These are phyloP conservation scores for Scelioninae gen. 1 DNA, from an alignment of 2,888 invertebrate genomes.

Conservation along the genomic window DNA sequence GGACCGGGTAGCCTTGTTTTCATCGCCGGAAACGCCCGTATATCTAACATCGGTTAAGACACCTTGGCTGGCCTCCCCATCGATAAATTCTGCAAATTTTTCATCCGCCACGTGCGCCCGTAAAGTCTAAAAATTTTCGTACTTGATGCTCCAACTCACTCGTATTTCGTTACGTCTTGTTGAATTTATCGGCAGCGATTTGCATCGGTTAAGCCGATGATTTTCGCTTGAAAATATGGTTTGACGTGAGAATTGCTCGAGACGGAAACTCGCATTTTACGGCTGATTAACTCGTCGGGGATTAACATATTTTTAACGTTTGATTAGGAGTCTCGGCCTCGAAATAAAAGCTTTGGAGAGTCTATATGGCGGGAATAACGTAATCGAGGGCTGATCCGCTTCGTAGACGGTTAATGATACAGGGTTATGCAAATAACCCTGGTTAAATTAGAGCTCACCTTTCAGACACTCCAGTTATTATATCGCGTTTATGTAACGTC, in stretches of 20 bases:
- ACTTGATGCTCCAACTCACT: conserved; percentile 35
- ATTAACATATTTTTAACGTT: conserved; percentile 45
- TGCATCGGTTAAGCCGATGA: conserved; percentile 54
- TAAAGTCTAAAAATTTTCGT: conserved; percentile 48
- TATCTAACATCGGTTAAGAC: conserved; percentile 62
- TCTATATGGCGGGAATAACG: conserved; percentile 16
- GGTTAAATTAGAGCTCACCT: conserved; percentile 3
- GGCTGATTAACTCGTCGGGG: conserved; percentile 24
- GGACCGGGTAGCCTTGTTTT: conserved; percentile 52
- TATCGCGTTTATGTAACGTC: neutral
- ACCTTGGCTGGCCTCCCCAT: conserved; percentile 36
- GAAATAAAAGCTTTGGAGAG: conserved; percentile 12
- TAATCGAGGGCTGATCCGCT: conserved; percentile 7
- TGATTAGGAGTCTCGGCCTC: conserved; percentile 35
- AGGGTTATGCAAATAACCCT: conserved; percentile 14
- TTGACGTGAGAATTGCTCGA: conserved; percentile 16
- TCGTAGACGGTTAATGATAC: conserved; percentile 7
- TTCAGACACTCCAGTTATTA: conserved; percentile 1
- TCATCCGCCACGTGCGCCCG: conserved; percentile 33
- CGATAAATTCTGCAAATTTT: conserved; percentile 61
- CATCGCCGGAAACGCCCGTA: conserved; percentile 53
- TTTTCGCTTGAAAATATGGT: conserved; percentile 22
- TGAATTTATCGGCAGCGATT: conserved; percentile 54
- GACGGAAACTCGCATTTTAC: conserved; percentile 37
- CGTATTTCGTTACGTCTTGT: conserved; percentile 48